A percentile compares a stretch with the other conserved stretches of the same genome.
Conservation (phyloP, 2,888 invertebrate species). For the Homarus gammarus region DNA sequence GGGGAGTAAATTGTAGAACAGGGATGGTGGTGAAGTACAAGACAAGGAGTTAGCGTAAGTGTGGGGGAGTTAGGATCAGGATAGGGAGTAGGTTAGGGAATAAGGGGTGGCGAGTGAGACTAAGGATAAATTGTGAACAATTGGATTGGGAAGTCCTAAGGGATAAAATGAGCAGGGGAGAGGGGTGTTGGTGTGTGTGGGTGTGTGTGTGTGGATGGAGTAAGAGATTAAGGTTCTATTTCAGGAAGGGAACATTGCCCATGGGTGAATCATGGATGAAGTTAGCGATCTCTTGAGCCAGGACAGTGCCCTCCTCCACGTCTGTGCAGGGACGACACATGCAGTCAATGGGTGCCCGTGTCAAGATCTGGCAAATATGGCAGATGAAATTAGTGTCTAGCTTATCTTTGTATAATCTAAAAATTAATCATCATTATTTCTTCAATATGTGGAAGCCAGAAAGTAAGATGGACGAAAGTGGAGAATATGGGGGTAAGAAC, state of each 20-base stretch:
- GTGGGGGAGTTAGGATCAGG: no score
- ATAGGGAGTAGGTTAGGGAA: background rate
- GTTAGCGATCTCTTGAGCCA: slow-evolving; percentile 93
- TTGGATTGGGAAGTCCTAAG: no score
- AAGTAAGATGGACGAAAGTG: no score
- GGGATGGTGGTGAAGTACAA: no score
- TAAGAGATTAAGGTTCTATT: slow-evolving; percentile 20
- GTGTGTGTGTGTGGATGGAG: background rate
- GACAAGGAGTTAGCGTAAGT: no score
- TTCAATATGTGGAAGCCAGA: no score
- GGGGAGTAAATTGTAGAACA: no score
- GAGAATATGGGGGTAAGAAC: no score
- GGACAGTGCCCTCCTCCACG: slow-evolving; percentile 91
- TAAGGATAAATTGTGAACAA: no score
- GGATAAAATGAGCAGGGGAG: background rate
- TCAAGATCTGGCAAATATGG: slow-evolving; percentile 85
- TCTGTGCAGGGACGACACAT: slow-evolving; percentile 96
- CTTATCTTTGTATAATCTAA: no score
- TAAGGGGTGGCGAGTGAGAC: background rate
- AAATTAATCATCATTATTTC: no score
- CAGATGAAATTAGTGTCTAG: no score
- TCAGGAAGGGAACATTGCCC: slow-evolving; percentile 71
- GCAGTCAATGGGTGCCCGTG: slow-evolving; percentile 94
- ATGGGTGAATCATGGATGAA: slow-evolving; percentile 78
- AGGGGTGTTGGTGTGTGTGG: background rate